A percentile compares a stretch with the other conserved stretches of the same genome.
Conservation (phyloP, 2,113 vertebrate species). For the Phainopepla nitens region DNA sequence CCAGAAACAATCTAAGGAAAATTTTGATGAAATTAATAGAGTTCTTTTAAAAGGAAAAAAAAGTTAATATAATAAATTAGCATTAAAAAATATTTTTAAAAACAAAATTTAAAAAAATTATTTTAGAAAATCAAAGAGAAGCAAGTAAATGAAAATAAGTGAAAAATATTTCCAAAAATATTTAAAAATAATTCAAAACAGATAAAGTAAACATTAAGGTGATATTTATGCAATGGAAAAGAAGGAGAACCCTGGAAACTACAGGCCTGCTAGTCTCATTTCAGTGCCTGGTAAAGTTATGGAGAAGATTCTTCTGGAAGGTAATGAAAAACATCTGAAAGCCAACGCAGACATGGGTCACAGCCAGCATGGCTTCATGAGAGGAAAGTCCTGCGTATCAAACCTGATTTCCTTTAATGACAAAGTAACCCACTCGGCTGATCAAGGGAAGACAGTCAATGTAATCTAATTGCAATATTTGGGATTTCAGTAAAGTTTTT, state of each 20-base stretch:
- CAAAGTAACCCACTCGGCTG: background rate
- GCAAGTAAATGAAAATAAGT: background rate
- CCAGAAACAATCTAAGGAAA: background rate
- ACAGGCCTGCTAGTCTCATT: background rate
- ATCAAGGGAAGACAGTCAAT: background rate
- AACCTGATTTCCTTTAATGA: background rate
- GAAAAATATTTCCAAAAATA: background rate
- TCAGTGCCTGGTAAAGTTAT: background rate
- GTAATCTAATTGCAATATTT: background rate
- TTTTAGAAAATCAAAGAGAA: background rate
- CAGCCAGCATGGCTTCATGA: background rate
- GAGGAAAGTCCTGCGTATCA: background rate
- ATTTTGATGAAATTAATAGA: background rate
- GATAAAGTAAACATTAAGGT: background rate
- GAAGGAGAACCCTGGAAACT: background rate
- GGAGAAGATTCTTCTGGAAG: background rate
- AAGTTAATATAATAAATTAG: background rate
- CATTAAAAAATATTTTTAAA: background rate
- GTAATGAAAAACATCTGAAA: background rate
- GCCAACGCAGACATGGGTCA: background rate
- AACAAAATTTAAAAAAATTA: background rate
- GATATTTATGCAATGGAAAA: background rate
- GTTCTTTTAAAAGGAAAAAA: background rate
- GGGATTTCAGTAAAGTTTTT: background rate
- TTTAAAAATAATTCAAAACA: background rate